Evolutionary conservation across 2,797 vertebrate genomes (phyloP).

Genomic region (Zenarchopterus dispar): DNA sequence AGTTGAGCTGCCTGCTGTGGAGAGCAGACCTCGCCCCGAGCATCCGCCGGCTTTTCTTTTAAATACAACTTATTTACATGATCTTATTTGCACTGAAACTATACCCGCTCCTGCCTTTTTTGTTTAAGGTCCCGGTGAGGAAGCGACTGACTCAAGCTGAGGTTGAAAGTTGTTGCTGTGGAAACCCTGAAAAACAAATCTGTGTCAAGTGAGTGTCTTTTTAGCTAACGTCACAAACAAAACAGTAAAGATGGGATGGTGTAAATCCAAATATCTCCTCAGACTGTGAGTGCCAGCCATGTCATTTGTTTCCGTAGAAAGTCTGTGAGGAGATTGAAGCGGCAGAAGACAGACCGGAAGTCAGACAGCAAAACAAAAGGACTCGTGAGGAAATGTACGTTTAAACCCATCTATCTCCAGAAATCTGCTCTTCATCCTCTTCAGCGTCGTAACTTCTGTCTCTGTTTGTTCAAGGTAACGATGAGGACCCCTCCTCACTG

Average conservation of each 20-base stretch:
- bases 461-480: conserved; percentile 67
- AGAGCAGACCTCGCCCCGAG: too few species aligned
- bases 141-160: conserved; percentile 50
- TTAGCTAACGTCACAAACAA: background rate
- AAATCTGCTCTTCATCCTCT: too few species aligned
- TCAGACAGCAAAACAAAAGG: conserved; percentile 67
- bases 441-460: background rate
- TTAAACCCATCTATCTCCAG: background rate
- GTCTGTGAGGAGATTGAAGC: conserved; percentile 41
- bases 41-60: too few species aligned
- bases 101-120: background rate
- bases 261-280: too few species aligned
- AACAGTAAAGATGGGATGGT: background rate
- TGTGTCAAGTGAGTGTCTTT: conserved; percentile 70
- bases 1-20: background rate
- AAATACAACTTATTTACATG: background rate
- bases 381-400: conserved; percentile 79
- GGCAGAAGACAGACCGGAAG: conserved; percentile 54
- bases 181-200: conserved; percentile 57
- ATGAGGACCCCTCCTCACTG: conserved; percentile 64
- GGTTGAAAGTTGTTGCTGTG: conserved; percentile 64
- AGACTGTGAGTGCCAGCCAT: too few species aligned
- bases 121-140: conserved; percentile 77
- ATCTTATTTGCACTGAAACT: background rate
- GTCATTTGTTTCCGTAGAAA: conserved; percentile 51